These are phyloP conservation scores for Dreissena rostriformis DNA, from an alignment of 1,140 invertebrate species.

Conservation along the genomic window DNA sequence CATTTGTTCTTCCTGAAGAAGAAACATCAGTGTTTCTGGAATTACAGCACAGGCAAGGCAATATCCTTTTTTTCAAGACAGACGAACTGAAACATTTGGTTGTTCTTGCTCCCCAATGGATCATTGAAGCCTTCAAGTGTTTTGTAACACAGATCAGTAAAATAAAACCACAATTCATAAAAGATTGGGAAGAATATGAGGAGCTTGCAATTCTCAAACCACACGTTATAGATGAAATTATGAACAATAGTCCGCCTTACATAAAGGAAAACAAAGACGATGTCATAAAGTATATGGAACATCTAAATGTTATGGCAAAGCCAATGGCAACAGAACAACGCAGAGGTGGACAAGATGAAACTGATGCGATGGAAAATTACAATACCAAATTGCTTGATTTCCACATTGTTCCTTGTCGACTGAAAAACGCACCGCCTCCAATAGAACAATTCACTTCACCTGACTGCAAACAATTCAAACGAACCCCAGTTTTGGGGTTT, in stretches of 20 bases:
- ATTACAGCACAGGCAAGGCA: constrained; percentile 24
- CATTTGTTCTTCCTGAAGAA: constrained; percentile 5
- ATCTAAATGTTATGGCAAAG: constrained; percentile 34
- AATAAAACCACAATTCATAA: not conserved
- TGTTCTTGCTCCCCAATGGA: constrained; percentile 33
- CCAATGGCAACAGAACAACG: not conserved
- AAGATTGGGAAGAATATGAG: constrained; percentile 15
- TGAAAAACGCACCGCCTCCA: not conserved
- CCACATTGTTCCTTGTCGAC: constrained; percentile 27
- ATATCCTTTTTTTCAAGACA: constrained; percentile 31
- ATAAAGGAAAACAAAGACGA: constrained; percentile 11
- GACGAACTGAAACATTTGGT: constrained; percentile 1
- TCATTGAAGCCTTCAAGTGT: constrained; percentile 41
- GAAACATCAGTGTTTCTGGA: constrained; percentile 3
- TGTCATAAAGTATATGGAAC: constrained; percentile 44
- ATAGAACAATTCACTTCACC: not conserved
- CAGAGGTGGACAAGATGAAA: not conserved
- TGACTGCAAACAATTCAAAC: not conserved
- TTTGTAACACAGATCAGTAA: constrained; percentile 23
- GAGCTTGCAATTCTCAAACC: constrained; percentile 6
- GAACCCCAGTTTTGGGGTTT: constrained; percentile 7
- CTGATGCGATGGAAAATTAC: not conserved
- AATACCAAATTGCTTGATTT: not conserved
- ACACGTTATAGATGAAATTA: constrained; percentile 35
- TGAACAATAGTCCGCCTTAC: constrained; percentile 18